phyloP scores from a whole-genome alignment of 2,797 vertebrate species.

The Tragopan temminckii region DNA sequence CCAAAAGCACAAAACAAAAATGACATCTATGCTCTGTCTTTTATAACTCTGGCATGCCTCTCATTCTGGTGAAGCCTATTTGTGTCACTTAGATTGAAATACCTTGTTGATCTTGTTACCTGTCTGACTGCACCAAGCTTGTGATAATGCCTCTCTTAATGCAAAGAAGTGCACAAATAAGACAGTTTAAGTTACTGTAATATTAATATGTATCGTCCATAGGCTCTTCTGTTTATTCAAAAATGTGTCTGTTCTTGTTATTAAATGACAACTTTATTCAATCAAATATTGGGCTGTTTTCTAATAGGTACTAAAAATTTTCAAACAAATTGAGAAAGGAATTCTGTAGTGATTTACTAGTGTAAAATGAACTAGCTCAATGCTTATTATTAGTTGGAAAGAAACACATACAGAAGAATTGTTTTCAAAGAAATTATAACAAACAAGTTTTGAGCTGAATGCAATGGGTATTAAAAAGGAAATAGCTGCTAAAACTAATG shows the following conservation, averaged over 20 bases:
- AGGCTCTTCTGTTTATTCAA: not conserved
- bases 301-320: not conserved
- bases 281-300: not conserved
- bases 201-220: not conserved
- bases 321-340: not conserved
- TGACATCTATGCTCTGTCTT: constrained; percentile 16
- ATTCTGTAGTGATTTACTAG: not conserved
- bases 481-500: not conserved
- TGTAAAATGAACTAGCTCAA: not conserved
- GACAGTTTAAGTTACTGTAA: not conserved
- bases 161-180: not conserved
- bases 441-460: not conserved
- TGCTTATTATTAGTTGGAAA: not conserved
- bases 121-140: not conserved
- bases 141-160: not conserved
- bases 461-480: not conserved
- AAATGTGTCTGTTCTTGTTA: not conserved
- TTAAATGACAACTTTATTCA: not conserved
- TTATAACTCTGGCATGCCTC: not conserved
- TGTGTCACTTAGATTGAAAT: constrained; percentile 29
- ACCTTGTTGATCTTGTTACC: constrained; percentile 24
- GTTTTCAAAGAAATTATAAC: not conserved
- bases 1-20: constrained; percentile 43
- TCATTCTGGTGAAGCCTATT: constrained; percentile 36
- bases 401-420: not conserved